Base-by-base conservation (phyloP, 2,113 vertebrate species). In the Parotia lawesii region DNA sequence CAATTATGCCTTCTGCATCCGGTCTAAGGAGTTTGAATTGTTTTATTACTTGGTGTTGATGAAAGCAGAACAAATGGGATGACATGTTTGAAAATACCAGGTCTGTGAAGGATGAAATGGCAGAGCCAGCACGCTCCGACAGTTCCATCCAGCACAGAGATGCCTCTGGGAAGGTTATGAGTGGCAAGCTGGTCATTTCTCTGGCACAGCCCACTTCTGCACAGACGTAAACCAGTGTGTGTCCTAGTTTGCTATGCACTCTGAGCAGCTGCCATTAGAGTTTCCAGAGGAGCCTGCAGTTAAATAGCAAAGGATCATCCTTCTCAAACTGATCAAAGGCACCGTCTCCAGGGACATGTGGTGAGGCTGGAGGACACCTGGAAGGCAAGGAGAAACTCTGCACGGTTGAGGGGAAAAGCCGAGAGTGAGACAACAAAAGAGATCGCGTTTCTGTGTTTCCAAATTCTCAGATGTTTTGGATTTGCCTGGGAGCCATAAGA, bases 41-140 rank as follows among this genome's bases (percentile, higher is more conserved):
- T 27, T 95, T 92, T 76, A 73, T 95, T 77, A 33, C 73, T 90
- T 44, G 79, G 23, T 70, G 61, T 80, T 89, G 87, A 93, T 89
- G 88, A 94, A 96, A 96, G 90, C 92, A 60, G 95, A 94, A 96
- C 94, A 95, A 96, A 95, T 94, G 93, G 96, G 96, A 97, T 96
- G 96, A 96, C 94, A 96, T 97, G 95, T 95, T 95, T 93, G 80
- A 85, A 89, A 95, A 96, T 94, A 96, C 93, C 93, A 92, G 74
- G 67, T 89, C 96, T 92, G 86, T 89, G 94, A 69, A 65, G 96
- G 94, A 94, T 94, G 95, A 87, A 92, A 77, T 2, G 0, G 77
- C 85, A 86, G 88, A 91, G 84, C 66, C 66, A 90, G 66, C 2
- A 2, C 0, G 29, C 71, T 93, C 88, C 0, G 4, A 56, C 70